Base-by-base conservation (phyloP, 30 jellyfish, hydroid and myxozoan genomes). In the Hydractinia echinata region DNA sequence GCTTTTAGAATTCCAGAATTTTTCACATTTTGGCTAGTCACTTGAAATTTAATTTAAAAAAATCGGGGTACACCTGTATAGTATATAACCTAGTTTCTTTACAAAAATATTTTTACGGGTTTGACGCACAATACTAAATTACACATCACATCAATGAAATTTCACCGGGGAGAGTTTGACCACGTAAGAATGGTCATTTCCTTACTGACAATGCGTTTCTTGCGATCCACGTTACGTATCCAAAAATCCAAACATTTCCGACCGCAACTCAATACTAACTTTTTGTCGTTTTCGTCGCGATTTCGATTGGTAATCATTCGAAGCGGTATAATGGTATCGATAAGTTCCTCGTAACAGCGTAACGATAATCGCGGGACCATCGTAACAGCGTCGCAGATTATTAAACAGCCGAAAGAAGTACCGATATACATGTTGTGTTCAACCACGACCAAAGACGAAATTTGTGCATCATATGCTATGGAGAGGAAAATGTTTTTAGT, bases 351-450 rank as follows among this genome's bases (percentile, higher is more conserved):
- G 85, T 61, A 93, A 84, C 99, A 93, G 39, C 96, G 95, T 30
- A 93, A 48, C 55, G 67, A 53, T 13, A 67, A 21, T 53, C 76
- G 64, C 5, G 94, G 95, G 51, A 54, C 72, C 79, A 93, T 67
- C 5, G 96, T 70, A 81, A 76, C 55, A 56, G 92, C 81, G 77
- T 93, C 96, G 79, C 99, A 93, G 53, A 87, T 78, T 78, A 84
- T 54, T 82, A 93, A 53, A 61, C 89, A 83, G 4, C 99, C 99
- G 72, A 53, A 84, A n/a, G 96, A 72, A 16, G 99, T 93, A 16
- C 99, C 99, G 56, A 93, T 79, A 88, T 93, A 93, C 70, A 93
- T 84, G 60, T 83, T 81, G 74, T 87, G 76, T 61, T 84, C 99
- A 16, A 87, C 99, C 21, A 93, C 94, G 19, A 87, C 84, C 19